Evolutionary conservation across 2,113 vertebrate genomes (phyloP).

Genomic region (Glareola pratincola): DNA sequence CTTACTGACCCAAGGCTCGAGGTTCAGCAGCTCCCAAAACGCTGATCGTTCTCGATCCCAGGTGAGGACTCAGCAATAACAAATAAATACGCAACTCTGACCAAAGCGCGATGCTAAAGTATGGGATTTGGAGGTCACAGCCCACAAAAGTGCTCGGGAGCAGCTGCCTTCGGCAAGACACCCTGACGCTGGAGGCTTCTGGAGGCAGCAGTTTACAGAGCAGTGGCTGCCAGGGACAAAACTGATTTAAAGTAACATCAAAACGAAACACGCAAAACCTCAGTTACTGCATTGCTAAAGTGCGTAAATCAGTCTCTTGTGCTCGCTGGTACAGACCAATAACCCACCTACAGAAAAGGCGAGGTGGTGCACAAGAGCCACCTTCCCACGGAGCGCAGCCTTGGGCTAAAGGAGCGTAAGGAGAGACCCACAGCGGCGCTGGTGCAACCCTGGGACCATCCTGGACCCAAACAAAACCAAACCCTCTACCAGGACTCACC

Average conservation of each 20-base stretch:
- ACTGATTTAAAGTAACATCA: not conserved
- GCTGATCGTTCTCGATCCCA: not conserved
- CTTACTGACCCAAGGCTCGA: rapidly evolving
- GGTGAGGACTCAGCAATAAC: not conserved
- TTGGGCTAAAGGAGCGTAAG: rapidly evolving
- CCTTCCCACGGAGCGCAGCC: not conserved
- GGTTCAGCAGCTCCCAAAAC: not conserved
- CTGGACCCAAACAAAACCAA: not conserved
- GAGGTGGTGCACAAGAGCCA: not conserved
- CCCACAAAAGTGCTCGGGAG: not conserved
- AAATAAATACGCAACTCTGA: rapidly evolving
- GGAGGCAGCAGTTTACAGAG: not conserved
- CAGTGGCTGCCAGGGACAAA: not conserved
- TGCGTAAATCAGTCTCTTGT: not conserved
- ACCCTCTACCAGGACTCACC: not conserved
- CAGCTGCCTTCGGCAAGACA: not conserved
- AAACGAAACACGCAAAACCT: not conserved
- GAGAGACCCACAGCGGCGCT: not conserved
- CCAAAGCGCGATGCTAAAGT: rapidly evolving
- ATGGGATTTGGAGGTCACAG: not conserved
- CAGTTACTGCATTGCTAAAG: not conserved
- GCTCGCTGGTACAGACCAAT: not conserved
- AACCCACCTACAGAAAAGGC: not conserved
- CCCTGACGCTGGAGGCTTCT: not conserved
- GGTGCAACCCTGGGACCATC: not conserved